phyloP scores from a whole-genome alignment of 2,797 vertebrate genomes.

The Sebastes elongatus region DNA sequence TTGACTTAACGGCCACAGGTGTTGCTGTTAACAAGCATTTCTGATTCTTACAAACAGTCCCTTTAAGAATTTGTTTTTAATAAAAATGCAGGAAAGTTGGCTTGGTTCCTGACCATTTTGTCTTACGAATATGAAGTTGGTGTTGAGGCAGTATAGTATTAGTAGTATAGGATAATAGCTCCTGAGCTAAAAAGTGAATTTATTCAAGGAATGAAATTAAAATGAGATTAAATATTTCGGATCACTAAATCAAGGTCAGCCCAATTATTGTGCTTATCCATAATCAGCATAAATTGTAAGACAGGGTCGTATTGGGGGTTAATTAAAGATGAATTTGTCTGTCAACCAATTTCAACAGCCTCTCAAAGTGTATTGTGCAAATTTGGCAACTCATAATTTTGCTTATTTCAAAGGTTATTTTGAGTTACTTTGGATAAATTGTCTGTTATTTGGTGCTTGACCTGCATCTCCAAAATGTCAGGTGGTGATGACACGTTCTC shows the following conservation, averaged over 20 bases:
- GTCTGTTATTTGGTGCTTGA: too few species aligned
- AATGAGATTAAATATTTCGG: not conserved
- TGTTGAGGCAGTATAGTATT: too few species aligned
- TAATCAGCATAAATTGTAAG: not conserved
- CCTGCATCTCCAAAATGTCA: not conserved
- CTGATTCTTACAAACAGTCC: too few species aligned
- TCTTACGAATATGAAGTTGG: too few species aligned
- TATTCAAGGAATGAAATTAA: not conserved
- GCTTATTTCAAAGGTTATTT: not conserved
- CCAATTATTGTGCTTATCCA: not conserved
- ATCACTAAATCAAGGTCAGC: not conserved
- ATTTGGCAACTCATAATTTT: not conserved
- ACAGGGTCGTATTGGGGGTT: not conserved
- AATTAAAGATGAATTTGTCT: conserved; percentile 6
- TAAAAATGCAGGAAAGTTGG: too few species aligned
- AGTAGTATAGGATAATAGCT: not conserved
- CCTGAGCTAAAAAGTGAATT: not conserved
- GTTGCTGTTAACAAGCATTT: too few species aligned
- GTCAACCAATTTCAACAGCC: not conserved
- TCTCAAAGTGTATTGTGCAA: not conserved
- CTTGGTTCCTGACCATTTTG: too few species aligned
- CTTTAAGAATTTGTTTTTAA: too few species aligned
- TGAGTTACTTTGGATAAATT: not conserved
- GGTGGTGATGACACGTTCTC: not conserved
- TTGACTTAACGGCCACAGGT: too few species aligned